These are phyloP conservation scores for Malurus melanocephalus DNA, from an alignment of 2,113 vertebrate genomes.

Conservation along the genomic window DNA sequence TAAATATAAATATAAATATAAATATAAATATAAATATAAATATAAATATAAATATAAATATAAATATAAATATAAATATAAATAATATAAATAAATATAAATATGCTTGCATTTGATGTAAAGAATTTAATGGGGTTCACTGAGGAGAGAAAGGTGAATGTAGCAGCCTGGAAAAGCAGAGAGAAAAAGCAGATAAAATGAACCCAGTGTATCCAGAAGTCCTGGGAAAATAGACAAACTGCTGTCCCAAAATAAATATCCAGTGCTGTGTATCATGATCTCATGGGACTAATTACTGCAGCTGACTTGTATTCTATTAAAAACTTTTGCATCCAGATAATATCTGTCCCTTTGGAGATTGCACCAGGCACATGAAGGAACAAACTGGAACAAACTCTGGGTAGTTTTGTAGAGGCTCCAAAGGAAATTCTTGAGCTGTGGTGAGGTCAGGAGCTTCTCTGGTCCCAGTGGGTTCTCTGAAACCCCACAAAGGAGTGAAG, in stretches of 20 bases:
- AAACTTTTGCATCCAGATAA: neutral
- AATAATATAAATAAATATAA: neutral
- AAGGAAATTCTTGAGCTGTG: neutral
- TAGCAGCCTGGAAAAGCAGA: neutral
- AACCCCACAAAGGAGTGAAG: too few species aligned
- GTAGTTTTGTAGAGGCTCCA: neutral
- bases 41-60: too few species aligned
- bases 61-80: too few species aligned
- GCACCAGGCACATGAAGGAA: neutral
- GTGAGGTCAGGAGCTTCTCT: neutral
- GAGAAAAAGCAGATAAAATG: neutral
- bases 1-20: too few species aligned
- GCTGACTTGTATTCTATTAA: slow-evolving; percentile 9
- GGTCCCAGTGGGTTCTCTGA: too few species aligned
- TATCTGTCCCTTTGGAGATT: neutral
- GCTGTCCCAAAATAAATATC: slow-evolving; percentile 15
- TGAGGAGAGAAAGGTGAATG: neutral
- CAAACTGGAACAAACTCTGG: neutral
- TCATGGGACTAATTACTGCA: neutral
- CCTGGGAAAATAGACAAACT: neutral
- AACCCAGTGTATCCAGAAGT: neutral
- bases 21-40: too few species aligned
- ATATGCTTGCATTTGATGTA: neutral
- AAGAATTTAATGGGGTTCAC: neutral
- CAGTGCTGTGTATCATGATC: neutral